Evolutionary conservation across 2,888 invertebrate species (phyloP).

Genomic region (Xanthia icteritia): DNA sequence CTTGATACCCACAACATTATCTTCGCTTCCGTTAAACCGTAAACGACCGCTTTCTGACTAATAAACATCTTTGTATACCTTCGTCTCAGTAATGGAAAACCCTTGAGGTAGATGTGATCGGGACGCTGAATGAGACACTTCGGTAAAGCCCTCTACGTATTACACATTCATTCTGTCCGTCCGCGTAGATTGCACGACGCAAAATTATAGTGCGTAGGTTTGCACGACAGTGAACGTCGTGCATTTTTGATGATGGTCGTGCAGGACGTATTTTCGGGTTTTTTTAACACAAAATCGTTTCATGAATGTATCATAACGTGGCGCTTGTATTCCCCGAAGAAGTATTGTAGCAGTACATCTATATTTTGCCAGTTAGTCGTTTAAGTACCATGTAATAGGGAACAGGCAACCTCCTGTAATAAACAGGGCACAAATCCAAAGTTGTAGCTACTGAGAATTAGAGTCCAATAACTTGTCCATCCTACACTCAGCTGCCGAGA

Average conservation of each 20-base stretch:
- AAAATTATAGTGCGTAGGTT: not conserved
- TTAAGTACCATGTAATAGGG: too few relatives aligned
- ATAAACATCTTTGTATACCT: conserved; percentile 38
- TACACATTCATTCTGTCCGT: not conserved
- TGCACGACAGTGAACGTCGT: not conserved
- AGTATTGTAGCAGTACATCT: not conserved
- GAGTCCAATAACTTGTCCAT: not conserved
- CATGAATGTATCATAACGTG: too few relatives aligned
- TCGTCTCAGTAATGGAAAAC: conserved; percentile 43
- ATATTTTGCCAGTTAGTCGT: not conserved
- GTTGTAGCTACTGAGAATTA: too few relatives aligned
- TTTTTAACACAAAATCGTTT: not conserved
- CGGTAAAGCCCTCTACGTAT: conserved; percentile 2
- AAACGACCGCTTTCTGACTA: conserved; percentile 20
- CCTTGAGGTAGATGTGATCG: conserved; percentile 45
- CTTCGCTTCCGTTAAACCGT: not conserved
- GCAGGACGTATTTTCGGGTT: not conserved
- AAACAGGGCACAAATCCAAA: too few relatives aligned
- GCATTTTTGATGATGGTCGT: not conserved
- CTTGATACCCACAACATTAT: not conserved
- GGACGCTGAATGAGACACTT: conserved; percentile 35
- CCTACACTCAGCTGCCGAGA: not conserved
- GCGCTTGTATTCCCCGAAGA: not conserved
- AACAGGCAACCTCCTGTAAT: too few relatives aligned
- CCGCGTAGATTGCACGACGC: not conserved